Conservation (phyloP, 2,888 invertebrate species). For the Zaprionus obscuricornis region DNA sequence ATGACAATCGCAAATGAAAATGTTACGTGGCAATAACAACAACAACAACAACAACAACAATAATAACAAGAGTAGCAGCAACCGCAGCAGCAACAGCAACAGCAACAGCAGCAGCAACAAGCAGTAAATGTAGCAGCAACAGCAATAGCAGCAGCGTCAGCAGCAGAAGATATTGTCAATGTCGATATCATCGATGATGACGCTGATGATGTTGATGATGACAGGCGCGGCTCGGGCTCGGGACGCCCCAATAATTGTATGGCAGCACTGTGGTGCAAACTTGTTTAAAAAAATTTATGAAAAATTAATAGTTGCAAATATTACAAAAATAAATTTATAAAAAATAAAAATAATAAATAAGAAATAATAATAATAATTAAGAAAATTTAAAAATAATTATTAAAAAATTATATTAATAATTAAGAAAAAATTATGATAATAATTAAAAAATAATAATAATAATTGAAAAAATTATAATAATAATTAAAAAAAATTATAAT, state of each 20-base stretch:
- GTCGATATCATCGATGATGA: slow-evolving; percentile 24
- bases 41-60: slow-evolving; percentile 6
- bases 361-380: neutral
- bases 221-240: too few species aligned
- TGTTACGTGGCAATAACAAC: slow-evolving; percentile 38
- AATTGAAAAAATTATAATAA: too few species aligned
- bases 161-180: slow-evolving; percentile 16
- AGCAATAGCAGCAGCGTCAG: neutral
- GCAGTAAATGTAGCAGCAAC: neutral
- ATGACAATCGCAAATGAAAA: slow-evolving; percentile 59
- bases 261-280: slow-evolving; percentile 37
- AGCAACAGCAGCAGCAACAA: neutral
- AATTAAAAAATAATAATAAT: too few species aligned
- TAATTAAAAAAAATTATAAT: too few species aligned
- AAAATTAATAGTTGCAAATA: too few species aligned
- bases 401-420: neutral
- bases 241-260: slow-evolving; percentile 49
- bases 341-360: neutral
- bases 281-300: neutral
- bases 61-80: slow-evolving; percentile 6
- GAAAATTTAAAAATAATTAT: neutral
- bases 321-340: too few species aligned
- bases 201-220: slow-evolving; percentile 20
- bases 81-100: slow-evolving; percentile 3
- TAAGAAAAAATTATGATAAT: too few species aligned